phyloP scores from a whole-genome alignment of 2,888 invertebrate species.

The Tetanocera ferruginea region DNA sequence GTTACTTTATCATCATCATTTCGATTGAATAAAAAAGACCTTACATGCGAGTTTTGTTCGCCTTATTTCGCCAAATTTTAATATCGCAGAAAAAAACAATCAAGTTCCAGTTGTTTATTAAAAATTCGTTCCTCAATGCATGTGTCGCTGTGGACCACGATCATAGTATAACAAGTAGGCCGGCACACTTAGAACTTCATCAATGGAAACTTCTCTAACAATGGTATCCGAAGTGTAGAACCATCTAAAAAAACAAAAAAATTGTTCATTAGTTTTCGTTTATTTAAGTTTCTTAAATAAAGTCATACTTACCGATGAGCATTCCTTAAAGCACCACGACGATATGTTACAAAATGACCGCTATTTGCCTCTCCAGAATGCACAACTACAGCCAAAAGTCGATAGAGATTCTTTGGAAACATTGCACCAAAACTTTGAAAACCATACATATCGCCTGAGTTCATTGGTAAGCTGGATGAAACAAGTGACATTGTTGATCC shows the following conservation, averaged over 20 bases:
- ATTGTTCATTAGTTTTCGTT: not conserved
- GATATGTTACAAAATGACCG: slow-evolving; percentile 95
- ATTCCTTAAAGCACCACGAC: slow-evolving; percentile 75
- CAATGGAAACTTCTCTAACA: slow-evolving; percentile 84
- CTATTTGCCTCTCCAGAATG: slow-evolving; percentile 91
- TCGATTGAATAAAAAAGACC: not conserved
- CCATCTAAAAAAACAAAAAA: slow-evolving; percentile 74
- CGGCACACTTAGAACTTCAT: slow-evolving; percentile 85
- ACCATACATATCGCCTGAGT: slow-evolving; percentile 60
- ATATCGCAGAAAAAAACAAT: not conserved
- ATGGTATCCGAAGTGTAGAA: slow-evolving; percentile 88
- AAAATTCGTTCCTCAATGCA: slow-evolving; percentile 34
- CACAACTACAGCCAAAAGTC: slow-evolving; percentile 87
- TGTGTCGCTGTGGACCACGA: slow-evolving; percentile 65
- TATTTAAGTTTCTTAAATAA: not conserved
- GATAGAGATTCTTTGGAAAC: slow-evolving; percentile 78
- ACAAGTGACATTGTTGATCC: slow-evolving; percentile 69
- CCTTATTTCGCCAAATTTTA: too few relatives aligned
- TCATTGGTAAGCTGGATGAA: slow-evolving; percentile 67
- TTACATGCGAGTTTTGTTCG: not conserved
- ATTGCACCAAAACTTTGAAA: slow-evolving; percentile 63
- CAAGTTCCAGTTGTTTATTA: not conserved
- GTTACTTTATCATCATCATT: not conserved
- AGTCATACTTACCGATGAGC: slow-evolving; percentile 65
- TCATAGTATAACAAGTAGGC: slow-evolving; percentile 97